These are phyloP conservation scores for Lamellibrachia columna DNA, from an alignment of 2,888 invertebrate species.

Conservation along the genomic window DNA sequence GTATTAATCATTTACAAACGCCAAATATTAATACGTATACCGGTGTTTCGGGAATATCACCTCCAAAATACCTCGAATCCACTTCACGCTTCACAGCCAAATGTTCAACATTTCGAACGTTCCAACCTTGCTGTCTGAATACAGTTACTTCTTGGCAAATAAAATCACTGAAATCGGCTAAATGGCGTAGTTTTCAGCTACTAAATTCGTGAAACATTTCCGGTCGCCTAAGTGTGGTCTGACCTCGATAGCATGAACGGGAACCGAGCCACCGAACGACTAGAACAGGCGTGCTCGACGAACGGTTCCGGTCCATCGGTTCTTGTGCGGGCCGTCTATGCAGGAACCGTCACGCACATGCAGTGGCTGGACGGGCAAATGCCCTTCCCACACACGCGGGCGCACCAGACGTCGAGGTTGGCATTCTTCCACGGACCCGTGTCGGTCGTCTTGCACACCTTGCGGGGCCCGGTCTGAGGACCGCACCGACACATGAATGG, in stretches of 20 bases:
- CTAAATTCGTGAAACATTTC: too few species aligned
- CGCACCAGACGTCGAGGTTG: slow-evolving; percentile 10
- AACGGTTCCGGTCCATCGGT: not conserved
- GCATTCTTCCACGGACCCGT: not conserved
- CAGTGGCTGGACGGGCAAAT: slow-evolving; percentile 13
- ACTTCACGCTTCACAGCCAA: too few species aligned
- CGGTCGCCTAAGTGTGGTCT: not conserved
- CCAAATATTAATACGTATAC: too few species aligned
- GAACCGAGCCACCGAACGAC: not conserved
- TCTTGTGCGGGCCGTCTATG: not conserved
- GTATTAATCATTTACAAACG: too few species aligned
- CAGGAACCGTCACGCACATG: not conserved
- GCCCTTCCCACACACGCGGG: not conserved
- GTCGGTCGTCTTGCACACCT: slow-evolving; percentile 7
- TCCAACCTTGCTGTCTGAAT: too few species aligned
- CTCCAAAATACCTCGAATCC: too few species aligned
- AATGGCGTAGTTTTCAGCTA: not conserved
- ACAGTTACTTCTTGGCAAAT: too few species aligned
- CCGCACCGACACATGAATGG: not conserved
- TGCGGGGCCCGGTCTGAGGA: not conserved
- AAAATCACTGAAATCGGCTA: not conserved
- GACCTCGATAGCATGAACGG: not conserved
- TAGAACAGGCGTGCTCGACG: not conserved
- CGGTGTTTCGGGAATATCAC: too few species aligned
- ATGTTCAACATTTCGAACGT: too few species aligned